Evolutionary conservation across 2,888 invertebrate species (phyloP).

Genomic region (Pinctada fucata): DNA sequence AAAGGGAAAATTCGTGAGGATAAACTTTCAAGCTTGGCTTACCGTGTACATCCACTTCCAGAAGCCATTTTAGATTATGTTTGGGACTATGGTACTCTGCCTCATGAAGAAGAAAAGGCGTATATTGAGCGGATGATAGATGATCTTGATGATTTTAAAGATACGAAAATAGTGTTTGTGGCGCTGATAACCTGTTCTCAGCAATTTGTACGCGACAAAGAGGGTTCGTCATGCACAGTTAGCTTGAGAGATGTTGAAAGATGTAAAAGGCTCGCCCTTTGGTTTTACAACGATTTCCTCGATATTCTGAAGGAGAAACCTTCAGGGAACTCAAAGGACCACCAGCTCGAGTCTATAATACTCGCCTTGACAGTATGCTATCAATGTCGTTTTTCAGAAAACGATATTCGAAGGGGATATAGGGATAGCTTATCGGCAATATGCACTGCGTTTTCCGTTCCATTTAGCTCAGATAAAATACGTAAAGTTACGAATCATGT

Average conservation of each 20-base stretch:
- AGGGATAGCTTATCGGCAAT: neutral
- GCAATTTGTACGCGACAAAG: constrained; percentile 23
- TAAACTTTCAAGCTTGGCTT: constrained; percentile 34
- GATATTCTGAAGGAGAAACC: too few species aligned
- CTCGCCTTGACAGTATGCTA: constrained; percentile 34
- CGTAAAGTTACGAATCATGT: constrained; percentile 23
- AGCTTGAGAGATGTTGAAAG: constrained; percentile 35
- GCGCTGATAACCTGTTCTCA: constrained; percentile 29
- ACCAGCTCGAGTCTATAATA: constrained; percentile 12
- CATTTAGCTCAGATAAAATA: neutral
- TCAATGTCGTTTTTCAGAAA: constrained; percentile 18
- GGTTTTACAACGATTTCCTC: neutral
- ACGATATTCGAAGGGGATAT: constrained; percentile 2
- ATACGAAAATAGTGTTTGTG: neutral
- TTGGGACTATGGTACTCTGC: constrained; percentile 42
- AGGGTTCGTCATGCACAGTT: constrained; percentile 23
- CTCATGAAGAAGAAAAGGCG: constrained; percentile 27
- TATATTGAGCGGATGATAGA: constrained; percentile 38
- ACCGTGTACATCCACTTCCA: constrained; percentile 42
- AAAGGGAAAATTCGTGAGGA: constrained; percentile 37
- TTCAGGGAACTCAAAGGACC: neutral
- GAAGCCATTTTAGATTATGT: constrained; percentile 42
- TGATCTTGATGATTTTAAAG: neutral
- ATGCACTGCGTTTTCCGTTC: neutral
- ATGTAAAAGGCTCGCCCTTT: neutral